Percentiles rank a stretch among this genome's conserved stretches.
These are phyloP conservation scores for Callyntrura sp. DNA, from an alignment of 2,888 invertebrate species.

Conservation along the genomic window DNA sequence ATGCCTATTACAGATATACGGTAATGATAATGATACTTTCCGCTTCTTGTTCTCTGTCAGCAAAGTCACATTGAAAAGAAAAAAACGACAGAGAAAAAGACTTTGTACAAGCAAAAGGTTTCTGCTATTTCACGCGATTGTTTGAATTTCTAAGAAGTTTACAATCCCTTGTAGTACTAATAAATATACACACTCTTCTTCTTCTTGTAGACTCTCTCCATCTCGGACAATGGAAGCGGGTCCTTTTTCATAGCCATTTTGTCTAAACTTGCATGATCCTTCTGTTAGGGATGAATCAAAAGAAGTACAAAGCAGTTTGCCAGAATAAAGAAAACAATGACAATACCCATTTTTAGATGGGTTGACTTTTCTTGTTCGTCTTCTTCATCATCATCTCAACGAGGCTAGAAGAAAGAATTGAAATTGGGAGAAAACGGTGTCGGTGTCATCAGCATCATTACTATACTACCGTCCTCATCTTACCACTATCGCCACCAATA, in stretches of 20 bases:
- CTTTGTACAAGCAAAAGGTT: not conserved
- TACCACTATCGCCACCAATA: constrained; percentile 23
- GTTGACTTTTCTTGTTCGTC: constrained; percentile 57
- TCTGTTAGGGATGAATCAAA: constrained; percentile 8
- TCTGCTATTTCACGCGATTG: constrained; percentile 64
- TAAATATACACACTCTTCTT: constrained; percentile 7
- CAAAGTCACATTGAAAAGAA: not conserved
- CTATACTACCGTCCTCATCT: not conserved
- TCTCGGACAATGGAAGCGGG: constrained; percentile 70
- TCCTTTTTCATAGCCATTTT: not conserved
- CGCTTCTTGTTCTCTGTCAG: constrained; percentile 62
- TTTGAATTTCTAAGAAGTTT: constrained; percentile 74
- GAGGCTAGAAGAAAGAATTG: constrained; percentile 16
- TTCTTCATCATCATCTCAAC: not conserved
- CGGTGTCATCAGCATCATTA: constrained; percentile 45
- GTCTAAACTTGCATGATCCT: not conserved
- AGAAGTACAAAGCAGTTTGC: constrained; percentile 26
- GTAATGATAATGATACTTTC: constrained; percentile 58
- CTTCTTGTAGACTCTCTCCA: not conserved
- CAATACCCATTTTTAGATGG: constrained; percentile 46
- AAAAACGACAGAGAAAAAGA: not conserved
- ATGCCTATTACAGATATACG: constrained; percentile 24
- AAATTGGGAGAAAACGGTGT: constrained; percentile 60
- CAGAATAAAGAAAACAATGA: constrained; percentile 41
- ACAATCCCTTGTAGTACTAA: constrained; percentile 24